Base-by-base conservation (phyloP, 2,888 invertebrate genomes). In the Platerodrilus igneus region DNA sequence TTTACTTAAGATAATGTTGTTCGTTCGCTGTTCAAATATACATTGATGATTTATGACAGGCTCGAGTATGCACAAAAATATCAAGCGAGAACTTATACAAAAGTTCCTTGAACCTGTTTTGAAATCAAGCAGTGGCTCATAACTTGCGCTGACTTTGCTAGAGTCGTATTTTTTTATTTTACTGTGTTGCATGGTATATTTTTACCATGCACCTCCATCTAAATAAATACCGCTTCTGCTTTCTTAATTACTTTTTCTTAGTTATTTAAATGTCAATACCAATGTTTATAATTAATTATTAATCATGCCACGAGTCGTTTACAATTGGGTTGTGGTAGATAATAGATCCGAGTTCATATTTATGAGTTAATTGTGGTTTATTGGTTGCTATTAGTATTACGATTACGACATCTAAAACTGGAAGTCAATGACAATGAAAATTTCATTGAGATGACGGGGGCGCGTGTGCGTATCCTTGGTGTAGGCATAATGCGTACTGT, bases 31-130 rank as follows among this genome's bases (percentile, higher is more conserved):
- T 7, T 5, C 19, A 19, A 7, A 6, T 7, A 21, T 21, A 4
- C n/a, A 21, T n/a, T 21, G n/a, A 21, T n/a, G n/a, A n/a, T n/a
- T n/a, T n/a, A n/a, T n/a, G n/a, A n/a, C n/a, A n/a, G n/a, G n/a
- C n/a, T n/a, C n/a, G n/a, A n/a, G n/a, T n/a, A n/a, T n/a, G n/a
- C n/a, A n/a, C n/a, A n/a, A n/a, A n/a, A n/a, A n/a, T n/a, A n/a
- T n/a, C n/a, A n/a, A n/a, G n/a, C n/a, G n/a, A 33, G 28, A 34
- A 21, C 28, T 4, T 6, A 17, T 17, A 17, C 16, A 29, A 21
- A 45, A 45, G 47, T 44, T 51, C 48, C 45, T 45, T 47, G 51
- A 51, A 51, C 51, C 31, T 44, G 36, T 50, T 50, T 48, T 46
- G 48, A 46, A 48, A 49, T 44, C 42, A 32, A 44, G 42, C 41